phyloP scores from a whole-genome alignment of 2,113 vertebrate species.

The Coregonus clupeaformis region DNA sequence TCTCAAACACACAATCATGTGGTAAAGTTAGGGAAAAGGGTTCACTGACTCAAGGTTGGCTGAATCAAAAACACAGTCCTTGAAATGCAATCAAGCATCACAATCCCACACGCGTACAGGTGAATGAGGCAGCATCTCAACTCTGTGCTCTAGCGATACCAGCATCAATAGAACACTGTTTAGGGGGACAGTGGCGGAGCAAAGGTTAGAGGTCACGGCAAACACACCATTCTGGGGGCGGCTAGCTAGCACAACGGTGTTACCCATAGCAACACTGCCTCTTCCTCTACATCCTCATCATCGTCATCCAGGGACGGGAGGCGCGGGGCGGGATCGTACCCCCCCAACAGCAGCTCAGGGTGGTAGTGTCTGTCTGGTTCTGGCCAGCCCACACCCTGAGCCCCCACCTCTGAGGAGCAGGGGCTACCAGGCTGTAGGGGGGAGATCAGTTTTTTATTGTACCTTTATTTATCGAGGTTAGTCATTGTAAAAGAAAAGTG shows the following conservation, averaged over 20 bases:
- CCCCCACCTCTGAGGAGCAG: conserved; percentile 39
- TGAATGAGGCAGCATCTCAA: not conserved
- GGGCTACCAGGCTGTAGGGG: conserved; percentile 46
- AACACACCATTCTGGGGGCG: conserved; percentile 53
- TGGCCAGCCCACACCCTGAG: conserved; percentile 42
- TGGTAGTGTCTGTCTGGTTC: conserved; percentile 43
- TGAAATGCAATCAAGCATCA: not conserved
- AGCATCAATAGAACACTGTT: not conserved
- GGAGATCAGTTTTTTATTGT: conserved; percentile 29
- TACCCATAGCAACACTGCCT: conserved; percentile 74
- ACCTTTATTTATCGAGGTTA: conserved; percentile 20
- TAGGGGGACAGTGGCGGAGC: not conserved
- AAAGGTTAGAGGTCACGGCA: conserved; percentile 34
- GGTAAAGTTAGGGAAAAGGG: not conserved
- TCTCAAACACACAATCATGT: not conserved
- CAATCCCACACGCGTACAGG: not conserved
- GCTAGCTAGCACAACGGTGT: conserved; percentile 33
- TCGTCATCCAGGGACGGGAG: conserved; percentile 42
- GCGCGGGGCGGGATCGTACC: conserved; percentile 32
- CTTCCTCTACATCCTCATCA: conserved; percentile 70
- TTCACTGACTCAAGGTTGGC: not conserved
- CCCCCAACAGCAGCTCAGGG: conserved; percentile 34
- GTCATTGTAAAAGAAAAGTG: too few relatives aligned
- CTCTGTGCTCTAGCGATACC: not conserved
- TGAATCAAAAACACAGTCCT: not conserved